These are phyloP conservation scores for Sipha flava DNA, from an alignment of 1,140 invertebrate genomes.

Conservation along the genomic window DNA sequence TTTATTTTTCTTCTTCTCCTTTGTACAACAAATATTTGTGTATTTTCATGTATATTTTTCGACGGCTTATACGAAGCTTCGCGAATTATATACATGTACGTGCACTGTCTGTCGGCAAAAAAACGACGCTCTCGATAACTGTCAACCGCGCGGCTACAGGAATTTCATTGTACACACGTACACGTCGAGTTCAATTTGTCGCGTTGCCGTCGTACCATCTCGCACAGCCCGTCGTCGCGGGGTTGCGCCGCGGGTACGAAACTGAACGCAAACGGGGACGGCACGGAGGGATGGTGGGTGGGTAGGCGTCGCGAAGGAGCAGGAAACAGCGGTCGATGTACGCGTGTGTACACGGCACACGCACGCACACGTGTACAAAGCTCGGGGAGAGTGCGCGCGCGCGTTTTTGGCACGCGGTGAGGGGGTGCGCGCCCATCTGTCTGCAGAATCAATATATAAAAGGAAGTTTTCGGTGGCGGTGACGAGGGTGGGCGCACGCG, in stretches of 20 bases:
- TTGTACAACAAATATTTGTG: neutral
- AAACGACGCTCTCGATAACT: neutral
- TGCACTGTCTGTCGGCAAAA: neutral
- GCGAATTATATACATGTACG: neutral
- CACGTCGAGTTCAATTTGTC: constrained; percentile 24
- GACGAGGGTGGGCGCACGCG: neutral
- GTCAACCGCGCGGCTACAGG: neutral
- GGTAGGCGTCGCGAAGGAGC: too few species aligned
- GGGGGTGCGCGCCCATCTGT: constrained; percentile 13
- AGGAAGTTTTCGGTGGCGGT: neutral
- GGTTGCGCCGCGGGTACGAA: too few species aligned
- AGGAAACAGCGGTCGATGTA: too few species aligned
- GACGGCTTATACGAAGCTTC: too few species aligned
- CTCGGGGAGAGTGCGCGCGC: neutral
- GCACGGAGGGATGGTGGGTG: too few species aligned
- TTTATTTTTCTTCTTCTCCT: neutral
- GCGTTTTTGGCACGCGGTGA: neutral
- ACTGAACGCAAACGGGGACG: too few species aligned
- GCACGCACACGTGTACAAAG: too few species aligned
- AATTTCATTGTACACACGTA: neutral
- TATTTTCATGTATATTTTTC: neutral
- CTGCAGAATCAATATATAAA: constrained; percentile 30
- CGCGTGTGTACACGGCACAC: too few species aligned
- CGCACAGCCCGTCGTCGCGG: too few species aligned
- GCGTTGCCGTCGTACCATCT: neutral